Conservation (phyloP, 53 echinoderm and acorn worm genomes). For the Zoroaster sp. region DNA sequence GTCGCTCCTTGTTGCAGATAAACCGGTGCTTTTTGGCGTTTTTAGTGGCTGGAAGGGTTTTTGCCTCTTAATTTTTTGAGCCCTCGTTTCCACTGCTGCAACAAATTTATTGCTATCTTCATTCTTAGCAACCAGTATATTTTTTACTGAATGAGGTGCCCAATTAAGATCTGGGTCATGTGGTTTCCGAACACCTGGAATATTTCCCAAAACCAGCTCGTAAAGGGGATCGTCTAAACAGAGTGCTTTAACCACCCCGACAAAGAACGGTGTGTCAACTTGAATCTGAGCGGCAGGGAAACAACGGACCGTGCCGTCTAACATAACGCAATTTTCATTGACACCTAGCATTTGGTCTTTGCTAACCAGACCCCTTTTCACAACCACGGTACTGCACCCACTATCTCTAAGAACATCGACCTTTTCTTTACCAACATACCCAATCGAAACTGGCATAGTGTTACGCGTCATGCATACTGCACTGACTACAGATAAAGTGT, state of each 20-base stretch:
- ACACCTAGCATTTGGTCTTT: neutral
- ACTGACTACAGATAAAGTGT: constrained; percentile 24
- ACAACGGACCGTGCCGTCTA: constrained; percentile 29
- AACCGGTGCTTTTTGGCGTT: neutral
- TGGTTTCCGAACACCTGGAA: constrained; percentile 22
- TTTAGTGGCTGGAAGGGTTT: neutral
- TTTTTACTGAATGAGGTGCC: neutral
- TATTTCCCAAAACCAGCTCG: constrained; percentile 44
- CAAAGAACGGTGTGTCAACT: constrained; percentile 37
- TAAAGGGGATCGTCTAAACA: constrained; percentile 54
- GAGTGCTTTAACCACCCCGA: constrained; percentile 33
- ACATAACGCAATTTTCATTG: constrained; percentile 21
- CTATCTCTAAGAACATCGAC: constrained; percentile 31
- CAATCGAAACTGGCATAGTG: constrained; percentile 28
- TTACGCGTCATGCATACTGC: neutral
- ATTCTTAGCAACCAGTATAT: neutral
- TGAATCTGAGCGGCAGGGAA: constrained; percentile 44
- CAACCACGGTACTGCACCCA: constrained; percentile 33
- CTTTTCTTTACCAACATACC: neutral
- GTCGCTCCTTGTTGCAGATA: neutral
- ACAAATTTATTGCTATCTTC: neutral
- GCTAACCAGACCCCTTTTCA: neutral
- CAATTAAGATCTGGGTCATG: constrained; percentile 18
- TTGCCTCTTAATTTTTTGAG: constrained; percentile 10
- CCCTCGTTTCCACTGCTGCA: constrained; percentile 53